A percentile compares a stretch with the other conserved stretches of the same genome.
phyloP scores from a whole-genome alignment of 2,797 vertebrate species.

The Poeciliopsis infans region DNA sequence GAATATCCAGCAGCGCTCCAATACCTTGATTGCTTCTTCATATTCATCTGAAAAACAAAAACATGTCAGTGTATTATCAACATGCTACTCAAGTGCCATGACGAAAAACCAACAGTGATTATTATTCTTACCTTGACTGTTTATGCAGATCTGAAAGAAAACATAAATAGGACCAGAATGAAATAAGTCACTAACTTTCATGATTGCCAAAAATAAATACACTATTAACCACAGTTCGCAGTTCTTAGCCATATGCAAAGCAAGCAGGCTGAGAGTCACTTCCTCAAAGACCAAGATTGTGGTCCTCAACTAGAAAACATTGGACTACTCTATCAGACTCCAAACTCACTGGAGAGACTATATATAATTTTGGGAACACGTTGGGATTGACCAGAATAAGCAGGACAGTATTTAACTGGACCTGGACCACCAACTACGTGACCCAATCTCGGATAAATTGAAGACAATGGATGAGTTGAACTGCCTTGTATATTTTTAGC shows the following conservation, averaged over 20 bases:
- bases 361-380: not conserved
- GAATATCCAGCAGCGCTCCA: not conserved
- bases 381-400: not conserved
- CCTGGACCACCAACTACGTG: not conserved
- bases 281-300: not conserved
- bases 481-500: not conserved
- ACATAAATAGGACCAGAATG: not conserved
- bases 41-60: constrained; percentile 87
- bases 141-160: constrained; percentile 91
- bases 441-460: not conserved
- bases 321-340: not conserved
- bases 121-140: constrained; percentile 90
- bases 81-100: not conserved
- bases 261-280: not conserved
- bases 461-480: not conserved
- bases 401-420: too few relatives aligned
- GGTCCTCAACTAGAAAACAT: not conserved
- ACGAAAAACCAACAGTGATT: not conserved
- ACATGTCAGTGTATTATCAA: constrained; percentile 19
- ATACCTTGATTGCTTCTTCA: constrained; percentile 97
- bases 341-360: not conserved
- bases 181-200: not conserved
- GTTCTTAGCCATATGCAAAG: not conserved
- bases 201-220: not conserved
- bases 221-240: not conserved